Percentiles rank a stretch among this genome's conserved stretches.
Conservation (phyloP, 2,113 vertebrate species). For the Propithecus coquereli region DNA sequence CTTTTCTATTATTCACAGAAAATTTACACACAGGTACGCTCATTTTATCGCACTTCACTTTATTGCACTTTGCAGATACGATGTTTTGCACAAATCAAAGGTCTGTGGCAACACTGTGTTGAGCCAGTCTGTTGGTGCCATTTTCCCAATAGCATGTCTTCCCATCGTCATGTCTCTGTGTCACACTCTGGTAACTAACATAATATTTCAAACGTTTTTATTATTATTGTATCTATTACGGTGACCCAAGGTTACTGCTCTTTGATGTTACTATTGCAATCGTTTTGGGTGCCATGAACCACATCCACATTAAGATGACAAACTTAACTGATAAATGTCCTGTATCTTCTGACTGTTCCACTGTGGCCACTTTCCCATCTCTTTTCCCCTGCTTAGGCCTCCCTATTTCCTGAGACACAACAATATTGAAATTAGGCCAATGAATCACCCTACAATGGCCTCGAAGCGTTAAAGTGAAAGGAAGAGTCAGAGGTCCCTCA, state of each 20-base stretch:
- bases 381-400: background rate
- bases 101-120: background rate
- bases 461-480: background rate
- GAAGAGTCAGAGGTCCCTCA: background rate
- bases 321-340: background rate
- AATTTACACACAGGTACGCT: background rate
- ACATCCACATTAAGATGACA: background rate
- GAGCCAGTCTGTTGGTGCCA: background rate
- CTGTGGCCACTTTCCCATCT: background rate
- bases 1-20: background rate
- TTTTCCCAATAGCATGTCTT: background rate
- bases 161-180: background rate
- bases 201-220: background rate
- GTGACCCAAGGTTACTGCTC: background rate
- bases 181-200: background rate
- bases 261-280: background rate
- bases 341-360: background rate
- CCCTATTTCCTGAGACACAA: background rate
- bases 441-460: background rate
- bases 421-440: background rate
- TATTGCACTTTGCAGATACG: background rate
- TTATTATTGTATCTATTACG: background rate
- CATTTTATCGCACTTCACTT: background rate
- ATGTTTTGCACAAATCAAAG: background rate
- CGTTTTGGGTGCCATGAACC: background rate